A percentile compares a stretch with the other conserved stretches of the same genome.
Evolutionary conservation across 2,888 invertebrate species (phyloP).

Genomic region (Hypomecis atomaria): DNA sequence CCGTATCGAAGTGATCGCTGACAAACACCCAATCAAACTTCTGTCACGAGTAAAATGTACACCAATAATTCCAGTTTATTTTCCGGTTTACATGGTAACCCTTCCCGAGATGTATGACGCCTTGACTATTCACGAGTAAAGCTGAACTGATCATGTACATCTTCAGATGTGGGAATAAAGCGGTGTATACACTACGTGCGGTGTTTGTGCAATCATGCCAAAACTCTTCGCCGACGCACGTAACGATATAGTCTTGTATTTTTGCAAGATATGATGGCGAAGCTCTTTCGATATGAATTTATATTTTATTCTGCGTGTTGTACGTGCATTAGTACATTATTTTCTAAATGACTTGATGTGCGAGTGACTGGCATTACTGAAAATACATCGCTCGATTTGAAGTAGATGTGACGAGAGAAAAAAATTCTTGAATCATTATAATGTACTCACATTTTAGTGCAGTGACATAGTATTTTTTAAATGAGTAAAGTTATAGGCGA

Average conservation of each 20-base stretch:
- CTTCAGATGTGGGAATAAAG: slow-evolving; percentile 10
- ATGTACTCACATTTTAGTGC: no score
- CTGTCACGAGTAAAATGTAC: no score
- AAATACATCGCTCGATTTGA: no score
- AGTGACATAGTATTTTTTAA: no score
- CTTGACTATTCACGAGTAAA: slow-evolving; percentile 21
- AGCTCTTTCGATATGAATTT: background rate
- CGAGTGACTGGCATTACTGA: no score
- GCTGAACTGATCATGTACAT: slow-evolving; percentile 22
- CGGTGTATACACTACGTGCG: slow-evolving; percentile 11
- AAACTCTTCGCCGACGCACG: background rate
- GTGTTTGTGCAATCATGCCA: slow-evolving; percentile 8
- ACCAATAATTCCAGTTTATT: background rate
- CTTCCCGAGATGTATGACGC: slow-evolving; percentile 33
- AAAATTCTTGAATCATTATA: no score
- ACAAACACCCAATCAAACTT: no score
- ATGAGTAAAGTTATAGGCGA: no score
- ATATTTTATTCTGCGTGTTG: background rate
- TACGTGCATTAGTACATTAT: background rate
- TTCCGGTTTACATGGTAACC: background rate
- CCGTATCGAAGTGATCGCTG: no score
- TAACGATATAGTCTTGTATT: slow-evolving; percentile 1
- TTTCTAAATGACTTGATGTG: no score
- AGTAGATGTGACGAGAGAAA: no score
- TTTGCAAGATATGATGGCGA: slow-evolving; percentile 1